phyloP scores from a whole-genome alignment of 1,140 invertebrate genomes.

The Laodelphax striatellus region DNA sequence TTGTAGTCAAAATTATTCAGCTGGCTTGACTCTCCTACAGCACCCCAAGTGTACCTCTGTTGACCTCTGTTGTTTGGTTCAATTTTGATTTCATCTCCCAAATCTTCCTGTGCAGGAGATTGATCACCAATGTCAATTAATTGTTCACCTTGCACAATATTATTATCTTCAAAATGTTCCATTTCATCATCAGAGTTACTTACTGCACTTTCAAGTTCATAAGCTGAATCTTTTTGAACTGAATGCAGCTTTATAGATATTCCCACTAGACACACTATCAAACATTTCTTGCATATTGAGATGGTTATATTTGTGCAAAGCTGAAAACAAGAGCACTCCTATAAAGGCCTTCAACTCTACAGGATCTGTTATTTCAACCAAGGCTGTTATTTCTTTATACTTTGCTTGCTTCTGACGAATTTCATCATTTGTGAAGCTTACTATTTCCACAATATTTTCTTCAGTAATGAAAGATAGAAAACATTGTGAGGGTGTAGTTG shows the following conservation, averaged over 20 bases:
- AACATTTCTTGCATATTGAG: conserved; percentile 20
- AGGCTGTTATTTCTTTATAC: background rate
- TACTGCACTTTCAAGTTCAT: background rate
- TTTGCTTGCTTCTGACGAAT: conserved; percentile 16
- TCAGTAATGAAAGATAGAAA: conserved; percentile 4
- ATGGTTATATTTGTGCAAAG: conserved; percentile 23
- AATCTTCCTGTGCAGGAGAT: background rate
- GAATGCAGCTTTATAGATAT: conserved; percentile 24
- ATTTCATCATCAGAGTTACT: background rate
- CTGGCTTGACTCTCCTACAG: background rate
- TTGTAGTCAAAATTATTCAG: background rate
- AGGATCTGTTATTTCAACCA: background rate
- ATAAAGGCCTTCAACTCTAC: conserved; percentile 19
- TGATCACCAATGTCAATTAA: background rate
- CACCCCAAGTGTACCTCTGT: background rate
- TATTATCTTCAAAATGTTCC: no score
- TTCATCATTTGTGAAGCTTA: conserved; percentile 12
- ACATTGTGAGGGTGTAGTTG: conserved; percentile 1
- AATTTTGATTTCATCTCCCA: background rate
- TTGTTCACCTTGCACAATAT: no score
- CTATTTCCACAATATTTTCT: conserved; percentile 4
- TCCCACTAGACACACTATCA: conserved; percentile 18
- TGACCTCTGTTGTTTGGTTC: background rate
- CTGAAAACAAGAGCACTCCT: conserved; percentile 21
- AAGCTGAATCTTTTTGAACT: conserved; percentile 4